Evolutionary conservation across 2,888 invertebrate species (phyloP).

Genomic region (Leptura quadrifasciata): DNA sequence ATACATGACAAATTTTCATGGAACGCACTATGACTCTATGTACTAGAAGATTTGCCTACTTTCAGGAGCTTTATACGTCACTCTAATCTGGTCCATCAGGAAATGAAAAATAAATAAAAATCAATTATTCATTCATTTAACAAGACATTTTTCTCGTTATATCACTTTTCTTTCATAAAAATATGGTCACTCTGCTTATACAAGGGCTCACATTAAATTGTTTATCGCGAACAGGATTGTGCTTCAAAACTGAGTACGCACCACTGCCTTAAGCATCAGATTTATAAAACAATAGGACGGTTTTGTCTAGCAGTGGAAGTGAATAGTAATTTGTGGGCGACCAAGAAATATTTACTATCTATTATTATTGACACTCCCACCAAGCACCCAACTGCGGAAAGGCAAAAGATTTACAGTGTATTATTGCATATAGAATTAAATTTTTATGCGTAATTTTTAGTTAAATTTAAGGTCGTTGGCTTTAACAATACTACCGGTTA

Average conservation of each 20-base stretch:
- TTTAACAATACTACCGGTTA: no score
- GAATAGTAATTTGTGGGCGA: constrained; percentile 37
- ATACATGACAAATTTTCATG: no score
- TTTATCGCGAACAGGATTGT: neutral
- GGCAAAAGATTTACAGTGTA: constrained; percentile 1
- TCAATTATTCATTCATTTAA: no score
- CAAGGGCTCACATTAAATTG: neutral
- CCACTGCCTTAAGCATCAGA: neutral
- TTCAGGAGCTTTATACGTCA: no score
- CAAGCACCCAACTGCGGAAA: constrained; percentile 22
- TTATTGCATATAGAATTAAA: neutral
- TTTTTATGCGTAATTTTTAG: neutral
- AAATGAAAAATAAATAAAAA: no score
- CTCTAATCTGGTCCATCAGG: no score
- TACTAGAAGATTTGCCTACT: no score
- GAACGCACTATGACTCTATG: no score
- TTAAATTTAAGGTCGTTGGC: no score
- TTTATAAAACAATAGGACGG: constrained; percentile 38
- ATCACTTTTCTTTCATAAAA: neutral
- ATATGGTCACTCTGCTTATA: neutral
- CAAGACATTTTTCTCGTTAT: no score
- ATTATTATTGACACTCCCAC: constrained; percentile 42
- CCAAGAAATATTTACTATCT: constrained; percentile 28
- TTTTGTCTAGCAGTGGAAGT: constrained; percentile 22
- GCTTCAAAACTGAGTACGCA: neutral